Percentiles rank a stretch among this genome's conserved stretches.
Conservation (phyloP, 2,113 vertebrate species). For the Phaethornis superciliosus region DNA sequence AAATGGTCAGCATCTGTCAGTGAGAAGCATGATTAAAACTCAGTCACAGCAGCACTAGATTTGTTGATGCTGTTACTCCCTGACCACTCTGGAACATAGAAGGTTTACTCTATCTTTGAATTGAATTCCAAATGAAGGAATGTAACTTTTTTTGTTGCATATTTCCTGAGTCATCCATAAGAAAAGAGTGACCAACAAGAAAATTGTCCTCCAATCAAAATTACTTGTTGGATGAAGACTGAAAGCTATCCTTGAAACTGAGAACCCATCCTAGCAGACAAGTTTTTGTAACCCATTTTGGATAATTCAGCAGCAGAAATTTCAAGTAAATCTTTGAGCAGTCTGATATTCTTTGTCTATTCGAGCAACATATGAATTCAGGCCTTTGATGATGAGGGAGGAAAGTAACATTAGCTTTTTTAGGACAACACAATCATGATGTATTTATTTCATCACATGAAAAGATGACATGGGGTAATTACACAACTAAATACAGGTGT, state of each 20-base stretch:
- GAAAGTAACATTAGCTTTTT: not conserved
- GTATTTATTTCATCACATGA: not conserved
- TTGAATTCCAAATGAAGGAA: not conserved
- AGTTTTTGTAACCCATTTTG: not conserved
- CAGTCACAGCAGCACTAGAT: not conserved
- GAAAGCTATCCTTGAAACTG: not conserved
- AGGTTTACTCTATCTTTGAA: not conserved
- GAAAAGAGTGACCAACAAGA: not conserved
- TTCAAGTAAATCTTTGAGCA: not conserved
- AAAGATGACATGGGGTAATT: not conserved
- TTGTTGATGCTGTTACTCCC: not conserved
- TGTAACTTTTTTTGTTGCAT: too few species aligned
- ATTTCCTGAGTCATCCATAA: not conserved
- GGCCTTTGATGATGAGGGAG: not conserved
- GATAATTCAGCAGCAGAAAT: not conserved
- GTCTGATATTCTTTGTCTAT: not conserved
- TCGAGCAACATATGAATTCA: not conserved
- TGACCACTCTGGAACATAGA: not conserved
- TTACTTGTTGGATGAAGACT: not conserved
- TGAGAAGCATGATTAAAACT: not conserved
- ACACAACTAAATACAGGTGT: not conserved
- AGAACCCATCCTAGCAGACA: not conserved
- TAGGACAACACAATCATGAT: not conserved
- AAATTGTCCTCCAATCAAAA: not conserved
- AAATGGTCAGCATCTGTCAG: not conserved